Base-by-base conservation (phyloP, 2,888 invertebrate genomes). In the Thecophora atra region DNA sequence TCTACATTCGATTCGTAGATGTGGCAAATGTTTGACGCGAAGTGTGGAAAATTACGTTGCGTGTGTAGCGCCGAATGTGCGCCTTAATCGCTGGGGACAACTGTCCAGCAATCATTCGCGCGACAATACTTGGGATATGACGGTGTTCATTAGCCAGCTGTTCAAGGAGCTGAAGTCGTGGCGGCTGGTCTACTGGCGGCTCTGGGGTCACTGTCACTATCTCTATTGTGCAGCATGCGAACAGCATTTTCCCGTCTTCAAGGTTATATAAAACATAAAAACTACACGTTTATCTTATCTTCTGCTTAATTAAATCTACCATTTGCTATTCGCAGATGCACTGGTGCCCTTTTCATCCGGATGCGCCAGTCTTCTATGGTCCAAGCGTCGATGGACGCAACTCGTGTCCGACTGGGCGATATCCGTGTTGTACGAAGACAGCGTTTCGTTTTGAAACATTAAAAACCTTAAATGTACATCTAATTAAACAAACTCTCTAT, bases 161-260 rank as follows among this genome's bases (percentile, higher is more conserved):
- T 93, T 93, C 81, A 90, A 90, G 21, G 92, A 94, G 81, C 88
- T 96, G 72, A 93, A 94, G 76, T 92, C 93, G 0, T 98, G 98
- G 98, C 89, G 96, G 0, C 92, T 92, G 81, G 95, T 97, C 3
- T 98, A 97, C 87, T 98, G 98, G 98, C 90, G 94, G 58, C 87
- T 97, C 63, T 97, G 97, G 97, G 95, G 95, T 0, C 93, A 94
- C 80, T 92, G 95, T 76, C 97, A 98, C 86, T 95, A 92, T 86
- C 88, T 97, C 28, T 90, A 90, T 73, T 98, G 98, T 81, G 90
- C 91, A 64, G 89, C 90, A 2, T 97, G 96, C 81, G 93, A 93
- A 80, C 90, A 89, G 47, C 91, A 90, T 83, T 95, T 94, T 82
- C 93, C 94, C 0, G 90, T 91, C 1, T 91, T 92, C 82, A 90